Conservation (phyloP, 2,797 vertebrate species). For the Dermochelys coriacea region DNA sequence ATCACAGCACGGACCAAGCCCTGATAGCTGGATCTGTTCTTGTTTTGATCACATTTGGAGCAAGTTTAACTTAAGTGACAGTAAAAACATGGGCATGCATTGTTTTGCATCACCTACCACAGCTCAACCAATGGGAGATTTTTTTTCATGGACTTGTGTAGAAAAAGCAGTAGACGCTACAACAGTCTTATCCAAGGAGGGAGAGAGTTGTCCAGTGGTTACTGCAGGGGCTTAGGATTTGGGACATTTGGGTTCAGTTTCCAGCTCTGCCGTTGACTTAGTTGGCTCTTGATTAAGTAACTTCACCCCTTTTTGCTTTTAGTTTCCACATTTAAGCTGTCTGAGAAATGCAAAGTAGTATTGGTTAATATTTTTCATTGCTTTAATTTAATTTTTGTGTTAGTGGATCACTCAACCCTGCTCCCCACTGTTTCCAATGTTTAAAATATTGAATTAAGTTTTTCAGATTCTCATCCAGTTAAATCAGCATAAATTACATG, state of each 20-base stretch:
- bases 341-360: too few relatives aligned
- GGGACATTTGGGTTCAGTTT: too few relatives aligned
- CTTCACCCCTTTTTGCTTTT: too few relatives aligned
- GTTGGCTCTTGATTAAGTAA: too few relatives aligned
- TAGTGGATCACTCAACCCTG: fast-evolving
- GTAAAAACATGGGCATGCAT: background rate
- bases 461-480: background rate
- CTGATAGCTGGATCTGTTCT: background rate
- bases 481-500: background rate
- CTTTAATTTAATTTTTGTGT: background rate
- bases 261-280: too few relatives aligned
- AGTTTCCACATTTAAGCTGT: too few relatives aligned
- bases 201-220: background rate
- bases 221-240: background rate
- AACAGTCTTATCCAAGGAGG: background rate
- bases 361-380: background rate
- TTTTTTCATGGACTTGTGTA: background rate
- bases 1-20: background rate
- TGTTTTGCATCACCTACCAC: background rate
- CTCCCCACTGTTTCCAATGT: fast-evolving
- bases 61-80: background rate
- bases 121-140: background rate
- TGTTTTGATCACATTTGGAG: background rate
- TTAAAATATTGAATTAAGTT: background rate
- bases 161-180: background rate